Conservation (phyloP, 2,113 vertebrate genomes). For the Chionomys nivalis region DNA sequence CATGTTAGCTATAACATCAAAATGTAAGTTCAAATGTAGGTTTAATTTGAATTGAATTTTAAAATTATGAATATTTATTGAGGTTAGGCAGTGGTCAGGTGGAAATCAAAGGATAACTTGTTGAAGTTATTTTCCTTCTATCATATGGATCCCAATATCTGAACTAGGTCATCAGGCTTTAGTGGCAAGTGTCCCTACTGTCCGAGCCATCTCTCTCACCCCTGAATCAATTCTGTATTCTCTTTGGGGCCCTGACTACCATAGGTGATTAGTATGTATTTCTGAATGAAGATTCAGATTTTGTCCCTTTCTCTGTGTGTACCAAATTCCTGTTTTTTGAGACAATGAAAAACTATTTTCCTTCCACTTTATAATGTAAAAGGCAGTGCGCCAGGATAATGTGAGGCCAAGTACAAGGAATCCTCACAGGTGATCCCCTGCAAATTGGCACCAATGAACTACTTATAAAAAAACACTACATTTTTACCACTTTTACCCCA, state of each 20-base stretch:
- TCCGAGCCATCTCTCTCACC: not conserved
- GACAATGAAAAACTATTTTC: not conserved
- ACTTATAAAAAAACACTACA: not conserved
- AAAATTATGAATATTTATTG: not conserved
- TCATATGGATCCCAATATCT: too few relatives aligned
- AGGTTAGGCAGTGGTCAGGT: not conserved
- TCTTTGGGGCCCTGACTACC: not conserved
- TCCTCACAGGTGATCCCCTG: not conserved
- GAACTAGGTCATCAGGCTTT: not conserved
- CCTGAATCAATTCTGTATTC: not conserved
- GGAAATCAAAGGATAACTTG: not conserved
- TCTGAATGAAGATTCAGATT: slow-evolving; percentile 22
- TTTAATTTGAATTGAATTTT: not conserved
- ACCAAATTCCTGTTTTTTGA: not conserved
- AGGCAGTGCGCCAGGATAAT: not conserved
- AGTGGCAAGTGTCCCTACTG: not conserved
- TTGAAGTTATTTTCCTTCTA: not conserved
- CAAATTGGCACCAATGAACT: not conserved
- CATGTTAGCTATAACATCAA: not conserved
- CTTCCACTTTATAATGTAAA: not conserved
- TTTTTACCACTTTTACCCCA: not conserved
- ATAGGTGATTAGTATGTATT: not conserved
- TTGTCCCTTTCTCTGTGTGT: not conserved
- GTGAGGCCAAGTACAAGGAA: not conserved
- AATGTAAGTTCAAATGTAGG: not conserved